Percentiles rank a stretch among this genome's conserved stretches.
Conservation (phyloP, 2,888 invertebrate species). For the Zhuqinia jingwanae region DNA sequence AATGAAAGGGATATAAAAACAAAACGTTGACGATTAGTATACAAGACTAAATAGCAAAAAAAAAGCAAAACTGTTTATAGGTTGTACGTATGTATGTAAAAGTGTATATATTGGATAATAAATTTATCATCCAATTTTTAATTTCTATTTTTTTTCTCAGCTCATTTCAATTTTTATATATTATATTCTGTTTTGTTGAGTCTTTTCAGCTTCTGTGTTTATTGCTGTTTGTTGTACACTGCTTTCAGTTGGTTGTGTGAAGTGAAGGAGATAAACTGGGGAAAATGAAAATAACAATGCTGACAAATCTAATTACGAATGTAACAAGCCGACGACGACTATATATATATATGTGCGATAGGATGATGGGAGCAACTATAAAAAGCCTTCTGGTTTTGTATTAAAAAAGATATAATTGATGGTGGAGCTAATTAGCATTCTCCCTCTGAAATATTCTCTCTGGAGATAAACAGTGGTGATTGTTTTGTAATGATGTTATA, state of each 20-base stretch:
- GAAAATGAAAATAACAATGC: conserved; percentile 36
- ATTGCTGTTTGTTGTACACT: background rate
- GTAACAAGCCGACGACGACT: conserved; percentile 67
- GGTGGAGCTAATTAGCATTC: conserved; percentile 48
- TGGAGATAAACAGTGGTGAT: background rate
- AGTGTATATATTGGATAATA: too few relatives aligned
- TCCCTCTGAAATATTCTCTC: too few relatives aligned
- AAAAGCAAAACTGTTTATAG: too few relatives aligned
- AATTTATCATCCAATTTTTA: background rate
- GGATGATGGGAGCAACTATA: background rate
- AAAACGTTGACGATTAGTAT: background rate
- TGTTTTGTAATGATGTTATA: too few relatives aligned
- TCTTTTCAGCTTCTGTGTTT: conserved; percentile 1
- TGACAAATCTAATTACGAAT: conserved; percentile 66
- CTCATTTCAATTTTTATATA: background rate
- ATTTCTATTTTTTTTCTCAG: conserved; percentile 10
- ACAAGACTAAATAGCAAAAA: too few relatives aligned
- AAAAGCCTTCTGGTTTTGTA: conserved; percentile 43
- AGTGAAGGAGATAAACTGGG: background rate
- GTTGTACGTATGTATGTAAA: too few relatives aligned
- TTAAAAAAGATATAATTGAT: conserved; percentile 41
- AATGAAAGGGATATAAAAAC: background rate
- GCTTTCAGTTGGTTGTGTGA: too few relatives aligned
- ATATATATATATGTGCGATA: too few relatives aligned
- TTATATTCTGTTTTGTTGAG: background rate